Conservation (phyloP, 2,797 vertebrate species). For the Furcifer pardalis region DNA sequence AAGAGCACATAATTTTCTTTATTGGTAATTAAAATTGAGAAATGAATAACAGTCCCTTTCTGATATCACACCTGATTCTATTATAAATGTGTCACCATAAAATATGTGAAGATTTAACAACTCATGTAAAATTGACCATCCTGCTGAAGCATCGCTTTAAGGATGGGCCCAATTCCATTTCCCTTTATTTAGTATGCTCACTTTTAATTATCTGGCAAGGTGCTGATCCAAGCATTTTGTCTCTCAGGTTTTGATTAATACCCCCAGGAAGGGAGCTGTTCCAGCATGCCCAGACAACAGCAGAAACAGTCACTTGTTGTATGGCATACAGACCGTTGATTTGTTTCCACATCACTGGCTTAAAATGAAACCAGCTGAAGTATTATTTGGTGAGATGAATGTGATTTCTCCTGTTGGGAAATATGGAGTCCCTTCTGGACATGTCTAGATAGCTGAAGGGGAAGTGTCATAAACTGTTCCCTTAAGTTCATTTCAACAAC, state of each 20-base stretch:
- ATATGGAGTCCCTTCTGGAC: conserved; percentile 68
- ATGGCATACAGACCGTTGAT: conserved; percentile 59
- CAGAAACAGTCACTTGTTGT: conserved; percentile 51
- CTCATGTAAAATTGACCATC: background rate
- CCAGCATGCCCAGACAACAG: conserved; percentile 49
- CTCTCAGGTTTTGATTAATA: conserved; percentile 44
- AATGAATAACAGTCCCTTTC: conserved; percentile 22
- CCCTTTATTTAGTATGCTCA: conserved; percentile 38
- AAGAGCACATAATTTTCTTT: conserved; percentile 8
- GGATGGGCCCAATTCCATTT: conserved; percentile 41
- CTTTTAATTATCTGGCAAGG: conserved; percentile 53
- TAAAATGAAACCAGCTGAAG: conserved; percentile 75
- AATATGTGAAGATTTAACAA: conserved; percentile 8
- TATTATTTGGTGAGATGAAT: conserved; percentile 72
- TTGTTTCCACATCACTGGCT: conserved; percentile 68
- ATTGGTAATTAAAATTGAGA: conserved; percentile 11
- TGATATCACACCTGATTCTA: conserved; percentile 25
- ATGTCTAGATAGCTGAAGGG: conserved; percentile 64
- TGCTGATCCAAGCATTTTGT: conserved; percentile 33
- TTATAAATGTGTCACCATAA: conserved; percentile 26
- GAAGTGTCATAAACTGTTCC: conserved; percentile 52
- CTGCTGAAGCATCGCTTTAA: conserved; percentile 26
- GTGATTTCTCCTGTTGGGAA: conserved; percentile 74
- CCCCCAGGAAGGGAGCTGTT: conserved; percentile 51
- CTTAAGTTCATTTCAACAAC: conserved; percentile 69